Base-by-base conservation (phyloP, 2,888 invertebrate species). In the Maniola hyperantus region DNA sequence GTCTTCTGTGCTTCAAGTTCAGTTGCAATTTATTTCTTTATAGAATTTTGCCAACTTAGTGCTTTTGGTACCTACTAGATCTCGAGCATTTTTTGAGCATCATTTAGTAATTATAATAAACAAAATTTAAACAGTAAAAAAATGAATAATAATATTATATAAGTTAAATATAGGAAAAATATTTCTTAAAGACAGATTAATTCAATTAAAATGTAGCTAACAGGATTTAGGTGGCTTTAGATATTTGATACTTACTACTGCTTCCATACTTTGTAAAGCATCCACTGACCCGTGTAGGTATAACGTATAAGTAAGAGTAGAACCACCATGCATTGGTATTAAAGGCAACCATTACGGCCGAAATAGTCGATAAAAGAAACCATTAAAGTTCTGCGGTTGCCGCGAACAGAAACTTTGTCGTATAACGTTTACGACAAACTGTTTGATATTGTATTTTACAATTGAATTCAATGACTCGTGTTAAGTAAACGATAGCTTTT, bases 251-350 rank as follows among this genome's bases (percentile, higher is more conserved):
- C 61, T 66, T 66, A 20, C 46, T 34, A 63, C 10, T 50, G 64
- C 36, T 55, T 59, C 61, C 51, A 39, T 69, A 65, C 65, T 58
- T 54, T 58, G 54, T 68, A 65, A 64, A 48, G 57, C 66, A 58
- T 64, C 53, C 66, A 66, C 51, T 69, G 64, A 66, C 66, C 69
- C 64, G 69, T 64, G 51, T n/a, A n/a, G n/a, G n/a, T 69, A 51
- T 39, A 61, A 36, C 20, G 62, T 53, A 62, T 66, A 66, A 69
- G 69, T 69, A 64, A 69, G 64, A 60, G 59, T 26, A 64, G 44
- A 60, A 59, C 58, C 26, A 39, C 42, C 51, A 6, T 62, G 62
- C 59, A 53, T 59, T 34, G 48, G 54, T 64, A 64, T 53, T 59
- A 67, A 67, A 67, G 60, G 64, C 64, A 53, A 64, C 59, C 62